Evolutionary conservation across 1,140 invertebrate species (phyloP), one percentile per base, ranked within the genome.

Genomic region (Neuroterus valhalla): DNA sequence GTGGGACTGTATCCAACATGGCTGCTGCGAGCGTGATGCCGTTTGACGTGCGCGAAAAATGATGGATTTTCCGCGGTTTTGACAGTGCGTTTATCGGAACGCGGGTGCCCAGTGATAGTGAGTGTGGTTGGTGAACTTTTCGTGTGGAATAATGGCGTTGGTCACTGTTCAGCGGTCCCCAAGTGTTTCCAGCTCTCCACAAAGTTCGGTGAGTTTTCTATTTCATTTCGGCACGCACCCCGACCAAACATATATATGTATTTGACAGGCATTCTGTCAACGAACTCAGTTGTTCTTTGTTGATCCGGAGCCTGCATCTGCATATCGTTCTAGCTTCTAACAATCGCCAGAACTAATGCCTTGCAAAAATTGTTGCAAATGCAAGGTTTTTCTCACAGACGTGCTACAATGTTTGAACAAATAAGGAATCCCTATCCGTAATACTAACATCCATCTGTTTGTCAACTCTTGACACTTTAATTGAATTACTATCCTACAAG

Each of bases 121-220:
- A 76, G 74, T 80, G 77, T 77, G 72, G 67, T 74, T 72, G 55
- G 82, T 79, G 77, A 74, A 79, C 81, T 81, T 79, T 82, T 73
- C 76, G 66, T 75, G 72, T 79, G 52, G 70, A 68, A 75, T 72
- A 23, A 94, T 94, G 93, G 93, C 93, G 85, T 90, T 94, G 86
- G 93, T 94, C 85, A 94, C 93, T 77, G 92, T 94, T 81, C 93
- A 94, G 84, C 91, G 93, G 78, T 94, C 93, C 74, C 93, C 93
- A 74, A 94, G 92, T 84, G 91, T 93, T 74, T 92, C 92, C 85
- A 93, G 92, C 88, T 94, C 93, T 78, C 92, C 92, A 48, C 92
- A 91, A 85, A 93, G 92, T 87, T 93, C 92, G 85, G 91, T 91
- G 76, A 91, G 90, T 91, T 78, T 71, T 80, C 50, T 77, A 2